Base-by-base conservation (phyloP, 2,113 vertebrate species). In the Cheirogaleus medius region DNA sequence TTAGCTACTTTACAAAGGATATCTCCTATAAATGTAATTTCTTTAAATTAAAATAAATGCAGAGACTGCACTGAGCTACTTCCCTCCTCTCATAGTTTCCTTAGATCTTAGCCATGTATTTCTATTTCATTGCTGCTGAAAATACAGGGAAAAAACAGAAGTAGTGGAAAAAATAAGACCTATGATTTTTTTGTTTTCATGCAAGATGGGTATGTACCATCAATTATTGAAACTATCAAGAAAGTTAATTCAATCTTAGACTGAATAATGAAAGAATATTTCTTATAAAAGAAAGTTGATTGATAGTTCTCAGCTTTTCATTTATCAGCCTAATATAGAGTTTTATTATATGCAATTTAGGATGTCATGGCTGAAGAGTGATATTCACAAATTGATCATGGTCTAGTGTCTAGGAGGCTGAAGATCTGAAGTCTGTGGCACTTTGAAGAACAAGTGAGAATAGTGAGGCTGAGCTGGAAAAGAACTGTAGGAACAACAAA, bases 31-130 rank as follows among this genome's bases (percentile, higher is more conserved):
- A 63, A 63, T 63, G 29, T 27, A 63, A 63, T 52, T 93, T n/a
- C 25, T 92, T 73, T 85, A 87, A 87, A 90, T 52, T 64, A 60
- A 83, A 91, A 84, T 85, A 91, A 81, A 85, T 63, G 39, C 34
- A 42, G 32, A 69, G 58, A 44, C 14, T 64, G 7, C 18, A 88
- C 37, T 93, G 64, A 93, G 39, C 56, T 52, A 29, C 34, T 74
- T 34, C 60, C 14, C 25, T 87, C n/a, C n/a, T 82, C n/a, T 71
- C 73, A 3, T 18, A 21, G 23, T 68, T 86, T 93, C 78, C 90
- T 89, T 58, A 82, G 71, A 64, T 86, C 73, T 83, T 18, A 25
- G 66, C 32, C 39, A 87, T 39, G 73, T 17, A 29, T 34, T 91
- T 92, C 77, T 83, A 42, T 82, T 85, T 96, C 37, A 76, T 78